Conservation (phyloP, 2,797 vertebrate genomes). For the Cetoscarus ocellatus region DNA sequence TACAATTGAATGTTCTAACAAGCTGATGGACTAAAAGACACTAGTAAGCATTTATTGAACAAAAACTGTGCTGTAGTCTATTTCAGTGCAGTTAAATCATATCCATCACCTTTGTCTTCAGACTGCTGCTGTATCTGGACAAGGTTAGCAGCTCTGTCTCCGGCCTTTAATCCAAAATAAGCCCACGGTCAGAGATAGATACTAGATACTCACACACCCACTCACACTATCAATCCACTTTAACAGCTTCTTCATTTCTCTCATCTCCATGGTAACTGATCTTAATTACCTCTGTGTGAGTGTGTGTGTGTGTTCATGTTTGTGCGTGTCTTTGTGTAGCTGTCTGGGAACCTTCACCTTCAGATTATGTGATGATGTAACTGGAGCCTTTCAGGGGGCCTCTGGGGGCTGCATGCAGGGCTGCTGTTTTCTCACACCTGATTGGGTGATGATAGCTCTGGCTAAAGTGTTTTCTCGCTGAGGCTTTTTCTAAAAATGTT, state of each 20-base stretch:
- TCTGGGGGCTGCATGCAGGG: constrained; percentile 51
- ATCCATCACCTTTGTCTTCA: constrained; percentile 15
- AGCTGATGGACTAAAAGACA: too few relatives aligned
- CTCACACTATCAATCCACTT: constrained; percentile 62
- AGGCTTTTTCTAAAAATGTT: constrained; percentile 48
- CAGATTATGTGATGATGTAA: constrained; percentile 76
- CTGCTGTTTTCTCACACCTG: constrained; percentile 65
- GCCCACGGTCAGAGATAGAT: constrained; percentile 38
- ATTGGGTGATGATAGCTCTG: constrained; percentile 56
- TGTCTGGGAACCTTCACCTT: constrained; percentile 75
- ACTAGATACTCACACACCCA: constrained; percentile 17
- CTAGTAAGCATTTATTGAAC: too few relatives aligned
- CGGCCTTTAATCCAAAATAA: constrained; percentile 36
- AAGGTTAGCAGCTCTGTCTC: constrained; percentile 30
- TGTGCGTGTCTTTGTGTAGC: constrained; percentile 39
- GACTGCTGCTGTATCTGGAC: constrained; percentile 22
- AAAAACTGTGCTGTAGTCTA: background rate
- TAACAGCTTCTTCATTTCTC: constrained; percentile 65
- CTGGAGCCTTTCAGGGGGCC: constrained; percentile 65
- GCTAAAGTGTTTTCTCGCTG: constrained; percentile 49
- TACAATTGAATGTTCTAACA: too few relatives aligned
- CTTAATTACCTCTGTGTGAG: constrained; percentile 67
- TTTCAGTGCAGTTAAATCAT: constrained; percentile 8
- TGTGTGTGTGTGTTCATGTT: constrained; percentile 18
- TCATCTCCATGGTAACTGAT: constrained; percentile 79